phyloP scores from a whole-genome alignment of 2,797 vertebrate genomes.

The Karalla daura region DNA sequence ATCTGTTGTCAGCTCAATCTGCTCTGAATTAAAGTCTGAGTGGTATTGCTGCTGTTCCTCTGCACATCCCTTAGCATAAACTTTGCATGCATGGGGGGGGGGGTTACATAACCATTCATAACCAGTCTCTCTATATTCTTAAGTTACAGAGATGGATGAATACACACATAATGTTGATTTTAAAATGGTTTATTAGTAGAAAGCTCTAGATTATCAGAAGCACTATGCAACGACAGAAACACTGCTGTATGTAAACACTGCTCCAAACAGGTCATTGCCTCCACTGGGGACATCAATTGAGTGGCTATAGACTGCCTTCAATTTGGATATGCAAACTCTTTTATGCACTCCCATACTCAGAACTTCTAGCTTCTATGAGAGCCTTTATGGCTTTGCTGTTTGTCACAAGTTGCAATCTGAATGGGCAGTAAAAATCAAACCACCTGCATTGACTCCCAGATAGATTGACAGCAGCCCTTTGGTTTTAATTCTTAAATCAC shows the following conservation, averaged over 20 bases:
- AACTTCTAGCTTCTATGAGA: background rate
- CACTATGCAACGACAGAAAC: no score
- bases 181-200: no score
- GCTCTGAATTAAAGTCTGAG: background rate
- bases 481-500: background rate
- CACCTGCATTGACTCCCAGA: background rate
- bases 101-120: no score
- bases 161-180: background rate
- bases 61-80: background rate
- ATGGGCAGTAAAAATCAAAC: background rate
- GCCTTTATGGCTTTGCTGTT: slow-evolving; percentile 12
- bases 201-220: no score
- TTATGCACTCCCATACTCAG: background rate
- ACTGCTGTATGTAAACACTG: no score
- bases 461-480: background rate
- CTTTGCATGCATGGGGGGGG: background rate
- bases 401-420: background rate
- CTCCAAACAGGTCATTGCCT: background rate
- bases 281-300: background rate
- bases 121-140: no score
- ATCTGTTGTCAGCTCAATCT: background rate
- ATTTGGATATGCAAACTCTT: slow-evolving; percentile 50
- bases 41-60: no score
- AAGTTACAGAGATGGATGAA: background rate
- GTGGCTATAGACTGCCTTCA: background rate